Conservation (phyloP, 2,113 vertebrate species). For the Cynopterus brachyotis region DNA sequence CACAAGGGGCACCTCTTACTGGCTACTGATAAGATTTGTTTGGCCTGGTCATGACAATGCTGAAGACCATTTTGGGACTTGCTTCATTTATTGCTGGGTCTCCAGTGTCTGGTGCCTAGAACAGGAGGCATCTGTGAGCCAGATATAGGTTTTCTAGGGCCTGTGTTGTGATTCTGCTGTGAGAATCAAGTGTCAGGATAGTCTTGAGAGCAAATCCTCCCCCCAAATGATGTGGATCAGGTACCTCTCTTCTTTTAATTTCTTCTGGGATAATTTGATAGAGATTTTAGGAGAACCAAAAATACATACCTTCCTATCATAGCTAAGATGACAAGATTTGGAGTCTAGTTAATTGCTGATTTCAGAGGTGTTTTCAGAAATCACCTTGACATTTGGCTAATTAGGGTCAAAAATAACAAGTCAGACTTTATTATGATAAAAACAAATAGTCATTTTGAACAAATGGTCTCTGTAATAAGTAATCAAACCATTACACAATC, state of each 20-base stretch:
- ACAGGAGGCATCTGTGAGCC: background rate
- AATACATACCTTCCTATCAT: background rate
- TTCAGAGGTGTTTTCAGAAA: background rate
- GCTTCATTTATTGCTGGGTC: accelerated
- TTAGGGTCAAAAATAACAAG: background rate
- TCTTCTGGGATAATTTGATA: background rate
- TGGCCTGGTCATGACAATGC: background rate
- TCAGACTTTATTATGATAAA: background rate
- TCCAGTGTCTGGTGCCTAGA: background rate
- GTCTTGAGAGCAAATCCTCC: background rate
- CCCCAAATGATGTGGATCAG: background rate
- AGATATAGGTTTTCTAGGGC: background rate
- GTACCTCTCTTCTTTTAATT: background rate
- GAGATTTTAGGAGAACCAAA: background rate
- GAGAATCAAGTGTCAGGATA: background rate
- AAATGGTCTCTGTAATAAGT: background rate
- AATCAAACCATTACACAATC: background rate
- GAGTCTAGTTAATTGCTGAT: background rate
- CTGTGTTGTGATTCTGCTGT: background rate
- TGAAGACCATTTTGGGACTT: background rate
- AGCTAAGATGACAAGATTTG: background rate
- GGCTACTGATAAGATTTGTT: background rate
- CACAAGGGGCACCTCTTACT: background rate
- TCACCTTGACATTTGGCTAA: background rate
- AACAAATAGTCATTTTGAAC: background rate